Base-by-base conservation (phyloP, 1,140 invertebrate genomes). In the Lepidurus arcticus region DNA sequence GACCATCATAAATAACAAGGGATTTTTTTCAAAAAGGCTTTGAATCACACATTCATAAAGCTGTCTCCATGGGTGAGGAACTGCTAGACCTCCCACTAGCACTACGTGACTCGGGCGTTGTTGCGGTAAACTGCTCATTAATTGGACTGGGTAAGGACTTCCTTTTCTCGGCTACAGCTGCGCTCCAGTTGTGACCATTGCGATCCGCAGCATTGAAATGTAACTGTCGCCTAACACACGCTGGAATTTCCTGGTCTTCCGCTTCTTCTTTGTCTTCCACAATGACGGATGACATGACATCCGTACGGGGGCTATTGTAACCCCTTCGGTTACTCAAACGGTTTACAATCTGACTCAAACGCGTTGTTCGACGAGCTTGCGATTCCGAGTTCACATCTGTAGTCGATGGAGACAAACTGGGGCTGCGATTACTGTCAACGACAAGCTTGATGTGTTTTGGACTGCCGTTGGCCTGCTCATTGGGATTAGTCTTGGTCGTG, bases 231-330 rank as follows among this genome's bases (percentile, higher is more conserved):
- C 53, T 13, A 0, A 21, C 53, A 65, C 53, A 65, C 53, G 13
- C 53, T 11, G 53, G 53, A 9, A 65, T 65, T 65, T 65, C 53
- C 21, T 9, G 53, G 53, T 65, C 53, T 65, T 92, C 90, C 82
- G 92, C 91, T 86, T 92, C 91, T 81, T 89, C 90, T 82, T 90
- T 89, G 81, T 89, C 93, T 86, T 95, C 93, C n/a, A 90, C 90
- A 83, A 95, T 95, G 74, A 92, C 92, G 8, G 92, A 92, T 13
- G 92, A 93, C 80, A 94, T 88, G 24, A 94, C 92, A 82, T 94
- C 91, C 10, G 91, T 92, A 81, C 92, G 86, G 4, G 91, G 91
- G 81, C 81, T 79, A 42, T 81, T 79, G 78, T 81, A 80, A 16
- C 81, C 53, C 24, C 81, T 75, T 44, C 81, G 80, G 78, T 81